Evolutionary conservation across 2,797 vertebrate species (phyloP), one percentile per base, ranked within the genome.

Genomic region (Melopsittacus undulatus): DNA sequence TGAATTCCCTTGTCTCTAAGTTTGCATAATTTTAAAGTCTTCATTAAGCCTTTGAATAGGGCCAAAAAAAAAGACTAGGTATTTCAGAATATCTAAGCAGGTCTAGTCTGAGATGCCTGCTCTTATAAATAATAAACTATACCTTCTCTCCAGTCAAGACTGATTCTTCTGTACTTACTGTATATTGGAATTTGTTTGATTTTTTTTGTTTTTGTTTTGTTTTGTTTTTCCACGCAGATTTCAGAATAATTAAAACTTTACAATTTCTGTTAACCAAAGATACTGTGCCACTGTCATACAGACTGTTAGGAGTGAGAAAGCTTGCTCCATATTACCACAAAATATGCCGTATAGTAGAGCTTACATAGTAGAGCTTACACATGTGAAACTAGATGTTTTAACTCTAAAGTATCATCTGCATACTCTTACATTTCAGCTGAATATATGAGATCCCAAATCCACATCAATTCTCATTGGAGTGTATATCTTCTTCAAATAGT

Each of bases 341-440:
- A 90, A 80, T 80, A 66, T 63, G 40, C 78, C 94, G 92, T n/a
- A 32, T n/a, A 56, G 32, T 23, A 56, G 32, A n/a, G 9, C 21
- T 56, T 34, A 34, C 54, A 78, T 49, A 54, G 62, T 68, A 49
- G 36, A 36, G 8, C 92, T 94, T 78, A 40, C 9, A 21, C 30
- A 61, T 34, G 49, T 5, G 32, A 93, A 93, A 80, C 30, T 61
- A 75, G 45, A 67, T 73, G 57, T 57, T 93, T 92, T 86, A 89
- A 89, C 78, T 75, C 23, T 77, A 56, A 92, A 62, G 62, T 77
- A 32, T 69, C 19, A 62, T 87, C 70, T 80, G 49, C 67, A 64
- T 82, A n/a, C 32, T 69, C 52, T 77, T 70, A 48, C 30, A 51
- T 96, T 93, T 93, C 70, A 92, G 46, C 81, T 90, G 90, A 90